phyloP scores from a whole-genome alignment of 2,113 vertebrate species.

The Alaudala cheleensis region DNA sequence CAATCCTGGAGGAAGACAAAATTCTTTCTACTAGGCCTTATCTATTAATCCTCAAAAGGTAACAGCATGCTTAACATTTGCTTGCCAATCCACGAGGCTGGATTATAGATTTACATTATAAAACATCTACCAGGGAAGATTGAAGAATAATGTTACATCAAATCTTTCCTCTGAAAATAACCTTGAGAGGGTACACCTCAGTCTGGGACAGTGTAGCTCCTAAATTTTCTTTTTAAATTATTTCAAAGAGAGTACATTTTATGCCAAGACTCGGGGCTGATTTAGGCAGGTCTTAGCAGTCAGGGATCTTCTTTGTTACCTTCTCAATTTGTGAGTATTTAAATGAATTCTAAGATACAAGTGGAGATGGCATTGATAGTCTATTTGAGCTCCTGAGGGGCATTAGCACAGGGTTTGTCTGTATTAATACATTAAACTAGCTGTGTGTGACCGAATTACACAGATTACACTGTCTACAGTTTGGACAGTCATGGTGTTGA shows the following conservation, averaged over 20 bases:
- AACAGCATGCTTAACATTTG: not conserved
- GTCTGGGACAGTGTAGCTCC: not conserved
- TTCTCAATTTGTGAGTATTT: not conserved
- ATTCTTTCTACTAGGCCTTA: not conserved
- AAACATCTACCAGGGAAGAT: not conserved
- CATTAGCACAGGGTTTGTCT: not conserved
- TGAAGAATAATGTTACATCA: not conserved
- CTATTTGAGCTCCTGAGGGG: not conserved
- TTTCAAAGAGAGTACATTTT: not conserved
- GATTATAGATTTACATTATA: not conserved
- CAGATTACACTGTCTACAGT: accelerated
- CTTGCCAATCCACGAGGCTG: not conserved
- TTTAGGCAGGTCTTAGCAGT: not conserved
- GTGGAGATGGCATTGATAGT: not conserved
- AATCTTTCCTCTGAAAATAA: not conserved
- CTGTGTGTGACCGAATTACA: not conserved
- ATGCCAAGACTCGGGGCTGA: not conserved
- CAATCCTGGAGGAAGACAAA: slow-evolving; percentile 7
- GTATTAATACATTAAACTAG: not conserved
- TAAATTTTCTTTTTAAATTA: not conserved
- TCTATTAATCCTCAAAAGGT: not conserved
- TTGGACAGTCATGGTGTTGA: accelerated
- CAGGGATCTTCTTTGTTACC: not conserved
- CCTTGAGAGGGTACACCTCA: not conserved
- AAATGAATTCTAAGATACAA: not conserved